Evolutionary conservation across 1,140 invertebrate genomes (phyloP).

Genomic region (Drosophila repleta): DNA sequence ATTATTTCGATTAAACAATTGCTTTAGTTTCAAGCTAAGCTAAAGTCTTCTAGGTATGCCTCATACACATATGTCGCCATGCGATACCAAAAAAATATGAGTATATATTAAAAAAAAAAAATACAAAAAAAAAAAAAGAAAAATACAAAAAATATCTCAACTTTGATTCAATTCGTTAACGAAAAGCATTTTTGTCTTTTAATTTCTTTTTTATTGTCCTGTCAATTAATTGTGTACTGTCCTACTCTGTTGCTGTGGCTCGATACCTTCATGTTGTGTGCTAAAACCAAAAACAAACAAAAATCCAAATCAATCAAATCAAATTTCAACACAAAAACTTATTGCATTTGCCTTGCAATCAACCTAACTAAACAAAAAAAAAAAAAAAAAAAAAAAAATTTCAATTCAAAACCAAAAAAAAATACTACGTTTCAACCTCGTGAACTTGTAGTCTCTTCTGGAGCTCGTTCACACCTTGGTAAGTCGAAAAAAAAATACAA

Average conservation of each 20-base stretch:
- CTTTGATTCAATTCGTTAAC: conserved; percentile 78
- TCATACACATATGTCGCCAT: conserved; percentile 33
- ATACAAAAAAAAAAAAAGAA: no score
- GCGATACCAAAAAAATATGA: conserved; percentile 38
- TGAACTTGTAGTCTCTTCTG: conserved; percentile 94
- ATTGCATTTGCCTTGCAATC: conserved; percentile 64
- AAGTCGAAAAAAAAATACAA: conserved; percentile 85
- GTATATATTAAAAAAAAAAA: conserved; percentile 22
- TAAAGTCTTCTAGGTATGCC: conserved; percentile 39
- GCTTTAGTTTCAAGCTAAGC: conserved; percentile 42
- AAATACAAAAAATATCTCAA: conserved; percentile 46
- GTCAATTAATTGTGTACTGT: conserved; percentile 87
- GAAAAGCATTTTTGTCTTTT: conserved; percentile 82
- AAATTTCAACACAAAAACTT: conserved; percentile 68
- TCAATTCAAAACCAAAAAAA: conserved; percentile 40
- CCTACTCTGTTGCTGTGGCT: conserved; percentile 87
- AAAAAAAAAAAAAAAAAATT: conserved; percentile 35
- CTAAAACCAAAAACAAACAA: conserved; percentile 61
- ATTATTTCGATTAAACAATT: conserved; percentile 50
- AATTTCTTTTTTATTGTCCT: conserved; percentile 83
- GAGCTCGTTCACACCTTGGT: conserved; percentile 98
- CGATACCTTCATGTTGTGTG: conserved; percentile 83
- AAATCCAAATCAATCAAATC: conserved; percentile 59
- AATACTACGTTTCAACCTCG: conserved; percentile 71
- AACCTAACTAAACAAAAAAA: conserved; percentile 50